phyloP scores from a whole-genome alignment of 2,797 vertebrate genomes.

The Leptatherina wallacei region DNA sequence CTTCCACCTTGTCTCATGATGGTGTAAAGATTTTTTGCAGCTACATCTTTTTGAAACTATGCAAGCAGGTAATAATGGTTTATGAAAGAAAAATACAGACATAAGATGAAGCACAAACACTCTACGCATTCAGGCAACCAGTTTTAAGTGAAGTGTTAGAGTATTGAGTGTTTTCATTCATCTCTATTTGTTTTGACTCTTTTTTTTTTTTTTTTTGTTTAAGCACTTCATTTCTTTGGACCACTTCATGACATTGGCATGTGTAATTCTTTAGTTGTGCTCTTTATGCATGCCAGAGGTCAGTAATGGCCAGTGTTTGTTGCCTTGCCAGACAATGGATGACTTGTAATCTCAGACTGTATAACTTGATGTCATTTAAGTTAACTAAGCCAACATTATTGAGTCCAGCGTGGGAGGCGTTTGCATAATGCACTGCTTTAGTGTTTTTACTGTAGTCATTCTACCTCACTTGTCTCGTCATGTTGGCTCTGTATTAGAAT shows the following conservation, averaged over 20 bases:
- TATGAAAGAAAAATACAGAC: neutral
- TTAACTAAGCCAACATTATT: neutral
- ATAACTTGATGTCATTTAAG: conserved; percentile 1
- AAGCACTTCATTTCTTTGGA: conserved; percentile 26
- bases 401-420: neutral
- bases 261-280: neutral
- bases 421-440: conserved; percentile 5
- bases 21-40: neutral
- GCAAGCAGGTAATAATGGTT: conserved; percentile 17
- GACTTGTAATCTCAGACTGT: conserved; percentile 4
- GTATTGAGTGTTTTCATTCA: neutral
- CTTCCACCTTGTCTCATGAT: conserved; percentile 1
- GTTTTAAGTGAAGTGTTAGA: no score
- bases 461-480: conserved; percentile 50
- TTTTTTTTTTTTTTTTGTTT: conserved; percentile 1
- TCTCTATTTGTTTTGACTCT: neutral
- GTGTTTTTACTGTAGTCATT: conserved; percentile 28
- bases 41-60: conserved; percentile 11
- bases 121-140: no score
- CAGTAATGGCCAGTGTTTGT: neutral
- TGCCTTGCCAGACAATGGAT: conserved; percentile 7
- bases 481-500: conserved; percentile 8
- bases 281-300: conserved; percentile 6
- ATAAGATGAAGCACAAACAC: conserved; percentile 4
- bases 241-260: conserved; percentile 23